Percentiles rank a stretch among this genome's conserved stretches.
These are phyloP conservation scores for Gryon sp. DNA, from an alignment of 1,140 invertebrate species.

Conservation along the genomic window DNA sequence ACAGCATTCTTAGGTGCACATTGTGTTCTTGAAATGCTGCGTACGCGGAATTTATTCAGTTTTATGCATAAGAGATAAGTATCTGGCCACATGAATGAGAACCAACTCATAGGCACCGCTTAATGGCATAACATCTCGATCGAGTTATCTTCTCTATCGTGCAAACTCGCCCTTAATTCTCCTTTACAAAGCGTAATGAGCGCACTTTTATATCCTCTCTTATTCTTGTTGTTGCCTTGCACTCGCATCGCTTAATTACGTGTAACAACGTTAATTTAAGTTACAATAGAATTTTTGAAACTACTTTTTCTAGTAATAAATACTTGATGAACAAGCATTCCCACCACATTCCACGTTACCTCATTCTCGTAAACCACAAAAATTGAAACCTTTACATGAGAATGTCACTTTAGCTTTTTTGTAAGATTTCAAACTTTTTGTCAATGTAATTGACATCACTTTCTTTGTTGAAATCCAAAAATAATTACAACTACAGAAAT, in stretches of 20 bases:
- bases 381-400: too few species aligned
- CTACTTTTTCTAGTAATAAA: constrained; percentile 31
- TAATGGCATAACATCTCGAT: constrained; percentile 61
- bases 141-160: constrained; percentile 58
- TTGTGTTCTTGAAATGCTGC: constrained; percentile 45
- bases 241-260: constrained; percentile 56
- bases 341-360: constrained; percentile 1
- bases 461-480: too few species aligned
- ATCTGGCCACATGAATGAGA: constrained; percentile 58
- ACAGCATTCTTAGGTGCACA: constrained; percentile 32
- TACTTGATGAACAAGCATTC: neutral
- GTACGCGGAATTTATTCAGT: constrained; percentile 42
- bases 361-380: constrained; percentile 2
- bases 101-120: constrained; percentile 27
- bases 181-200: constrained; percentile 58
- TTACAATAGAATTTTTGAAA: constrained; percentile 36
- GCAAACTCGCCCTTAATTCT: constrained; percentile 62
- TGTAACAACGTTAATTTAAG: constrained; percentile 40
- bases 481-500: too few species aligned
- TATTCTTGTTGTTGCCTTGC: constrained; percentile 28
- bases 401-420: too few species aligned
- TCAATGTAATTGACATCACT: too few species aligned
- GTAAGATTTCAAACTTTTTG: too few species aligned
- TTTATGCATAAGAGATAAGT: constrained; percentile 55
- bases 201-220: constrained; percentile 48